These are phyloP conservation scores for Sphaeramia orbicularis DNA, from an alignment of 2,797 vertebrate species.

Conservation along the genomic window DNA sequence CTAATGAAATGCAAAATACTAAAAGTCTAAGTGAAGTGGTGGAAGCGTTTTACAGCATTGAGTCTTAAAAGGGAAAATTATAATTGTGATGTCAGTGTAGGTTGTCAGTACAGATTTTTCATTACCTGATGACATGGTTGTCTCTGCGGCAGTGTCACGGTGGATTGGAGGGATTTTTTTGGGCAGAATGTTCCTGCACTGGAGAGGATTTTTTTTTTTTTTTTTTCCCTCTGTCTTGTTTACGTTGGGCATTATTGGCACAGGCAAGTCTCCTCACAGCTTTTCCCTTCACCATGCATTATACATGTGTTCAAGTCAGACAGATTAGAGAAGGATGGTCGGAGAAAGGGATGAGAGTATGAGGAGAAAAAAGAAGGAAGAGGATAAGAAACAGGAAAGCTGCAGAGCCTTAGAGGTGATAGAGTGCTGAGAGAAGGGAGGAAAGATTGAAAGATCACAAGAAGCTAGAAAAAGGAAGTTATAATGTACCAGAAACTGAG, in stretches of 20 bases:
- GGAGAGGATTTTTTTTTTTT: slow-evolving; percentile 11
- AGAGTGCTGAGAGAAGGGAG: slow-evolving; percentile 22
- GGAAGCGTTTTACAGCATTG: slow-evolving; percentile 49
- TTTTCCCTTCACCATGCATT: slow-evolving; percentile 79
- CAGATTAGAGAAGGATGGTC: slow-evolving; percentile 64
- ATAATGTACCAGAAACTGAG: slow-evolving; percentile 1
- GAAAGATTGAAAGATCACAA: slow-evolving; percentile 33
- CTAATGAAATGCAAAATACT: slow-evolving; percentile 35
- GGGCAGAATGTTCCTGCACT: slow-evolving; percentile 8
- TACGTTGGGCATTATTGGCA: slow-evolving; percentile 78
- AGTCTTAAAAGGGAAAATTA: slow-evolving; percentile 28
- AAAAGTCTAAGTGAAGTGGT: slow-evolving; percentile 21
- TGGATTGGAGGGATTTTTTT: slow-evolving; percentile 18
- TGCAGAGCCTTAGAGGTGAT: slow-evolving; percentile 47
- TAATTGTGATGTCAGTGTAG: slow-evolving; percentile 29
- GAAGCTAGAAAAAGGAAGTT: slow-evolving; percentile 21
- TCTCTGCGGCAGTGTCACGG: not conserved
- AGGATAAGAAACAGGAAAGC: slow-evolving; percentile 41
- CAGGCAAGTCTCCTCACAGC: slow-evolving; percentile 75
- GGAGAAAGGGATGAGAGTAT: slow-evolving; percentile 49
- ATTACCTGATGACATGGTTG: slow-evolving; percentile 8
- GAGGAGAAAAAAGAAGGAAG: slow-evolving; percentile 16
- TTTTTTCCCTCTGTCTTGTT: slow-evolving; percentile 62
- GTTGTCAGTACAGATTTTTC: not conserved
- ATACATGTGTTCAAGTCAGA: slow-evolving; percentile 79